Evolutionary conservation across 2,113 vertebrate species (phyloP).

Genomic region (Stigmatopora nigra): DNA sequence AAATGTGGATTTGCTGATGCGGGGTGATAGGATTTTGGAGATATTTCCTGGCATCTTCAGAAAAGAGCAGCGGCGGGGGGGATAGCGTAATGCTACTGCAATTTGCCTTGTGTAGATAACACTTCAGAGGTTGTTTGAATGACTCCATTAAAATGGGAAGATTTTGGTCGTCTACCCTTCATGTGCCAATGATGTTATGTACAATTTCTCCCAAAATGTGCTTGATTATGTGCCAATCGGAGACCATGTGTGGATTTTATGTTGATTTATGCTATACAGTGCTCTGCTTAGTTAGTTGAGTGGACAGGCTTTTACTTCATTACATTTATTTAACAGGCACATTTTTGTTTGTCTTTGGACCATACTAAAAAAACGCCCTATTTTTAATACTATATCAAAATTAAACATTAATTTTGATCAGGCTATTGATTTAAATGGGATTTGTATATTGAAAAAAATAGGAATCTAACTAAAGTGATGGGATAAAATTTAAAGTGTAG

Average conservation of each 20-base stretch:
- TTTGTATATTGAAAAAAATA: neutral
- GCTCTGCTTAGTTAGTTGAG: constrained; percentile 13
- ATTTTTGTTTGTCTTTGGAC: neutral
- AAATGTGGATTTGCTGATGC: constrained; percentile 45
- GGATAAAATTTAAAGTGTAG: too few relatives aligned
- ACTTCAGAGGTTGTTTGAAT: constrained; percentile 50
- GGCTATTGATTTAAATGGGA: neutral
- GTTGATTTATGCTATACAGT: too few relatives aligned
- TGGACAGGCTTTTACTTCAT: constrained; percentile 9
- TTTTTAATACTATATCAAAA: neutral
- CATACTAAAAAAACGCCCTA: neutral
- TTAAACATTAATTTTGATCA: neutral
- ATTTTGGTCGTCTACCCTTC: constrained; percentile 24
- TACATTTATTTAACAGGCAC: neutral
- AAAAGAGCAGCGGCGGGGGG: constrained; percentile 9
- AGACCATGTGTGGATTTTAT: constrained; percentile 30
- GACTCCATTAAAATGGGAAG: constrained; percentile 50
- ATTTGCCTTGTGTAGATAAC: constrained; percentile 53
- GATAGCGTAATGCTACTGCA: constrained; percentile 26
- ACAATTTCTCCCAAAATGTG: constrained; percentile 25
- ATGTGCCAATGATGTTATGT: constrained; percentile 1
- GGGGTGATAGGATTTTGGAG: constrained; percentile 44
- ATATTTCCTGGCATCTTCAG: constrained; percentile 44
- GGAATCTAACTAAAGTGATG: neutral
- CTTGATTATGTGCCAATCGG: constrained; percentile 20